Evolutionary conservation across 2,888 invertebrate species (phyloP), one percentile per base, ranked within the genome.

Genomic region (Thyatira batis): DNA sequence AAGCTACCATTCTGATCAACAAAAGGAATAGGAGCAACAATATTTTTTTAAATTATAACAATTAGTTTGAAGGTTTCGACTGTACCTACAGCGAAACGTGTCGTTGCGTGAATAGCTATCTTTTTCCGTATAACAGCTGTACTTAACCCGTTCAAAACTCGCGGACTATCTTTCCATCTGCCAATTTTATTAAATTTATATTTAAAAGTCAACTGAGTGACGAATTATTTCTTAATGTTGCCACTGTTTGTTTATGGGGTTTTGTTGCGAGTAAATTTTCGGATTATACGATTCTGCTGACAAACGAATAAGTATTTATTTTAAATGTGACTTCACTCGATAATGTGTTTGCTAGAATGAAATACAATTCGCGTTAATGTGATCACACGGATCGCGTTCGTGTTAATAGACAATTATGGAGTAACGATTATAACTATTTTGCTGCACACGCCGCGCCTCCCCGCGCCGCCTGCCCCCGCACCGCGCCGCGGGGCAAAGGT

Each of bases 331-430:
- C 17, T 13, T 39, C 13, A 17, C 17, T 39, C 11, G 39, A 39
- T n/a, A 17, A 17, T n/a, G 33, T 5, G 8, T 17, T 2, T 8
- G 39, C 1, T 5, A 2, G 17, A 39, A 49, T 46, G 43, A 53
- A 50, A 61, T 51, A 55, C 61, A 60, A 71, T 68, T 57, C 39
- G 52, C 55, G 52, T 54, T 50, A 54, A 59, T 54, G 55, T 56
- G 61, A 63, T 65, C 65, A 58, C 67, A 64, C 54, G 54, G 63
- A 52, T 33, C 23, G 33, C 17, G 60, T 69, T 61, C 76, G 76
- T 76, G 79, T 56, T 67, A 75, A 80, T 76, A 66, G 65, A 68
- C 80, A 78, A 83, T 87, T 82, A 83, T 55, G 61, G 43, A 54
- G 57, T 55, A 63, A 60, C 45, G 60, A 56, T 71, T 73, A 76